Base-by-base conservation (phyloP, 2,888 invertebrate species). In the Lordiphosa fenestrarum region DNA sequence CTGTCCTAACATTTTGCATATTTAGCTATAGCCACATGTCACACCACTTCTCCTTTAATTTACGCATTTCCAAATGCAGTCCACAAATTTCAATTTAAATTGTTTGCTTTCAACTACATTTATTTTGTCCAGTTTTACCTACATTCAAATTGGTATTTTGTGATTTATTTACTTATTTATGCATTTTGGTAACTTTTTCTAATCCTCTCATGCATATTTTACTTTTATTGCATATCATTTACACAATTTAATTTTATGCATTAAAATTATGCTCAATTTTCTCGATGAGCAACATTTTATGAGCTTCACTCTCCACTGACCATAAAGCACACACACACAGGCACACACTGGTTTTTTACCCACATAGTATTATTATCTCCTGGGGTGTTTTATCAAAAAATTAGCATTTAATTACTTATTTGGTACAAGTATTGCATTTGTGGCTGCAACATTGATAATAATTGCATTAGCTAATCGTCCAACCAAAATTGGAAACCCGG, bases 401-500 rank as follows among this genome's bases (percentile, higher is more conserved):
- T 70, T 67, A 66, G 63, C 65, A 83, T 83, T 76, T 76, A 70
- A 80, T 76, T 80, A 78, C 75, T 71, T 65, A 68, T 72, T 72
- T 56, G 55, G 61, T 41, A 60, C 60, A 40, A 54, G 50, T 81
- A 64, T 81, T 66, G 58, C 68, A 63, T 71, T 80, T 75, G 83
- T 66, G 73, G 76, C 62, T 66, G 44, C 7, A 30, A 30, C 30
- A 30, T 47, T 19, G 62, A 42, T 54, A 37, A 41, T 48, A 63
- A 64, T 63, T 36, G 66, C 61, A 57, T 48, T 66, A 72, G 48
- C 49, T 9, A 23, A 44, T 44, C 44, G 15, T 44, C 15, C 13
- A 30, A 30, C 30, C 30, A 30, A 30, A 30, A 30, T 9, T 30
- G 30, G 9, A 30, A 30, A 3, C 30, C 30, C 13, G 37, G 5